These are phyloP conservation scores for Plagodis pulveraria DNA, from an alignment of 2,888 invertebrate species.

Conservation along the genomic window DNA sequence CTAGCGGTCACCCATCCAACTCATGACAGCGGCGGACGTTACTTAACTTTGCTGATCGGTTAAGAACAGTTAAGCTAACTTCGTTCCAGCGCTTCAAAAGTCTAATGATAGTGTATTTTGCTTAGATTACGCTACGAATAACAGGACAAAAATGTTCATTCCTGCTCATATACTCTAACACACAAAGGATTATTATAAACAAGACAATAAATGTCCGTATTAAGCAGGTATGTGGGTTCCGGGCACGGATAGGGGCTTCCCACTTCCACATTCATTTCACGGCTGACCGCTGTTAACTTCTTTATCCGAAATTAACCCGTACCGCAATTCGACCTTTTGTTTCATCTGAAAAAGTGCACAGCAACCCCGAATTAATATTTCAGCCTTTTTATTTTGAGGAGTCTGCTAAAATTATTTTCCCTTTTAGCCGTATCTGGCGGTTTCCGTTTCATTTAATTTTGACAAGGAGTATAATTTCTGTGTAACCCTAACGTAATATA, in stretches of 20 bases:
- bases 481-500: slow-evolving; percentile 3
- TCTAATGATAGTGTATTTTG: too few relatives aligned
- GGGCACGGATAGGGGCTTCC: slow-evolving; percentile 4
- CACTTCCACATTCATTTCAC: slow-evolving; percentile 40
- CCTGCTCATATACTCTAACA: slow-evolving; percentile 7
- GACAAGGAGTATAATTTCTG: slow-evolving; percentile 7
- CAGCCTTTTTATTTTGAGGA: slow-evolving; percentile 30
- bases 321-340: slow-evolving; percentile 42
- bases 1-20: too few relatives aligned
- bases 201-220: slow-evolving; percentile 26
- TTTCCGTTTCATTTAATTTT: slow-evolving; percentile 15
- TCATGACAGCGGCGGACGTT: too few relatives aligned
- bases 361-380: slow-evolving; percentile 34
- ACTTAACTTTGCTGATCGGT: too few relatives aligned
- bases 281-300: slow-evolving; percentile 44
- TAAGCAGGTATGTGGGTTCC: slow-evolving; percentile 24
- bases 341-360: slow-evolving; percentile 40
- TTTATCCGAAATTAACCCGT: slow-evolving; percentile 42
- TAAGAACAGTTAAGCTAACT: too few relatives aligned
- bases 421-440: slow-evolving; percentile 13
- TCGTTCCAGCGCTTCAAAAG: too few relatives aligned
- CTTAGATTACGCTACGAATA: background rate
- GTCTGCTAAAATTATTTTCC: slow-evolving; percentile 30
- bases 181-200: slow-evolving; percentile 23
- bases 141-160: slow-evolving; percentile 18